Conservation (phyloP, 2,888 invertebrate genomes). For the Rosalia funebris region DNA sequence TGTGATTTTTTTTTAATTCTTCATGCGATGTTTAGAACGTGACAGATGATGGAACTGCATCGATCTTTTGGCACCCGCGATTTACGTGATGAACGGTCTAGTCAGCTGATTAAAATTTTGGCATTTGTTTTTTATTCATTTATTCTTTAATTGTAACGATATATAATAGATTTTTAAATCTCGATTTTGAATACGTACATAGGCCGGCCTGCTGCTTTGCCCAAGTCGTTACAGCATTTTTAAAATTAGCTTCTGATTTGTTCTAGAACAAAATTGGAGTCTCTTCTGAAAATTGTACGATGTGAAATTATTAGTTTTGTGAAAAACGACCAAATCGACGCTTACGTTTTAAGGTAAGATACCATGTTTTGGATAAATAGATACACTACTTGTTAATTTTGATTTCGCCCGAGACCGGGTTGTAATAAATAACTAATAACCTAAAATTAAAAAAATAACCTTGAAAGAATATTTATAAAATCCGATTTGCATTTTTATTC, state of each 20-base stretch:
- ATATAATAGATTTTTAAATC: too few relatives aligned
- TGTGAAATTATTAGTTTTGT: conserved; percentile 96
- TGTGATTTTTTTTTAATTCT: neutral
- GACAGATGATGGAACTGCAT: conserved; percentile 30
- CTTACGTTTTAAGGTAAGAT: conserved; percentile 92
- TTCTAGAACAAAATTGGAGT: conserved; percentile 87
- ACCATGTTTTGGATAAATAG: too few relatives aligned
- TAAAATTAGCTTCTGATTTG: conserved; percentile 16
- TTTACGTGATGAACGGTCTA: conserved; percentile 17
- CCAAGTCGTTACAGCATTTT: neutral
- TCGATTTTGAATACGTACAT: too few relatives aligned
- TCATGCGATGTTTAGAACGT: conserved; percentile 9
- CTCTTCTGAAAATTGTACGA: conserved; percentile 87
- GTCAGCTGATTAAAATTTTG: conserved; percentile 30
- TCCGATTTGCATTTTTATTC: neutral
- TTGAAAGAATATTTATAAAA: neutral
- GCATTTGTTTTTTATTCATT: conserved; percentile 15
- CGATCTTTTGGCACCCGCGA: conserved; percentile 30
- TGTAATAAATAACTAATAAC: neutral
- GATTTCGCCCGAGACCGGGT: neutral
- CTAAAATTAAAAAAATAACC: conserved; percentile 7
- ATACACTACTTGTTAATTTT: too few relatives aligned
- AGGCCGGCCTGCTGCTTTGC: neutral
- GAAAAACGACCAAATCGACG: conserved; percentile 89
- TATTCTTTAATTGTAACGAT: neutral